phyloP scores from a whole-genome alignment of 2,888 invertebrate genomes.

The Thereva unica region DNA sequence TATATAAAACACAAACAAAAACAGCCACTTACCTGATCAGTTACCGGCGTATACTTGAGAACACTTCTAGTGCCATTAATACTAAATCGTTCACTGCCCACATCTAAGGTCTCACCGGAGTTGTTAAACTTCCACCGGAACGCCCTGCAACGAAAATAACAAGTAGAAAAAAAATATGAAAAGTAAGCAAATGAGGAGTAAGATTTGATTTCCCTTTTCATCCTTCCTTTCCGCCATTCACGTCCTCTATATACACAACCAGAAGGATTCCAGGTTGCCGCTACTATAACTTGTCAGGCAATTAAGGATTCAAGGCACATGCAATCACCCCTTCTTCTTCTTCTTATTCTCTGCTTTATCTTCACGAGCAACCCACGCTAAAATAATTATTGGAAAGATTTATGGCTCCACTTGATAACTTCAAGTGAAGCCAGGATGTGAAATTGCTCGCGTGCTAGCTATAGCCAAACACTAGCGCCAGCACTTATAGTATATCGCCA shows the following conservation, averaged over 20 bases:
- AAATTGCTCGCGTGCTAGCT: slow-evolving; percentile 15
- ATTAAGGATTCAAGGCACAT: slow-evolving; percentile 35
- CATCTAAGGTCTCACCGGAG: slow-evolving; percentile 85
- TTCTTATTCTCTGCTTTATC: no score
- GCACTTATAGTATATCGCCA: no score
- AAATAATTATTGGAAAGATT: slow-evolving; percentile 30
- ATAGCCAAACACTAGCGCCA: background rate
- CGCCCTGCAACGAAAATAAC: slow-evolving; percentile 59
- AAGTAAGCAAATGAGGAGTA: background rate
- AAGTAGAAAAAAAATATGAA: slow-evolving; percentile 12
- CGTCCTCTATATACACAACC: background rate
- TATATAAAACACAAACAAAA: background rate
- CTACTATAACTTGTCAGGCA: background rate
- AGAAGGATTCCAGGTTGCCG: background rate
- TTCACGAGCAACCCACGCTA: background rate
- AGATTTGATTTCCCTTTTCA: slow-evolving; percentile 2
- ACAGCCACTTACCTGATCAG: slow-evolving; percentile 58
- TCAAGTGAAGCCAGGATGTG: slow-evolving; percentile 14
- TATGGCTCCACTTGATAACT: slow-evolving; percentile 25
- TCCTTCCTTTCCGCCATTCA: background rate
- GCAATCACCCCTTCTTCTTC: background rate
- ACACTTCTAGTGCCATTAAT: slow-evolving; percentile 77
- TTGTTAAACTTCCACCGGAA: slow-evolving; percentile 96
- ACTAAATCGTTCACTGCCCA: slow-evolving; percentile 76
- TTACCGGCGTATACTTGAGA: slow-evolving; percentile 68